These are phyloP conservation scores for Poicephalus meyeri DNA, from an alignment of 2,113 vertebrate species.

Conservation along the genomic window DNA sequence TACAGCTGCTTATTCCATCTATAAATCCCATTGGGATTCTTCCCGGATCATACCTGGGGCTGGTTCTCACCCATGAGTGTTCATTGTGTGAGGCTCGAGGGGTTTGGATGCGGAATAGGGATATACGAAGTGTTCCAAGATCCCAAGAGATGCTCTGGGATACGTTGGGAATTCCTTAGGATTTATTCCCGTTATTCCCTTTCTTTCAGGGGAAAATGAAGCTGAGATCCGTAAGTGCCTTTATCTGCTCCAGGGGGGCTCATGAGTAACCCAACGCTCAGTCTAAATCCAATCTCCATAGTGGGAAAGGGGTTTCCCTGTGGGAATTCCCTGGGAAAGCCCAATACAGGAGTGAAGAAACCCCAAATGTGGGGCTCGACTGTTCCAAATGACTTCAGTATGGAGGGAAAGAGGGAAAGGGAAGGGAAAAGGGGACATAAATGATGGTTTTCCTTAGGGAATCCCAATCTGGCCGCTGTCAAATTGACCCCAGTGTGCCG, in stretches of 20 bases:
- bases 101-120: not conserved
- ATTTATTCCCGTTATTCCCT: not conserved
- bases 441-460: not conserved
- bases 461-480: not conserved
- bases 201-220: not conserved
- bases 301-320: not conserved
- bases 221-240: not conserved
- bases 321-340: not conserved
- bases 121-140: not conserved
- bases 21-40: not conserved
- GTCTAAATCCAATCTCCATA: not conserved
- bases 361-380: not conserved
- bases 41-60: not conserved
- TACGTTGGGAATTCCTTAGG: accelerated
- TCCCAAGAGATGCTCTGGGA: no score
- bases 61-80: not conserved
- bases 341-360: accelerated
- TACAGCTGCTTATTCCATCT: not conserved
- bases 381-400: not conserved
- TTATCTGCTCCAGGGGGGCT: no score
- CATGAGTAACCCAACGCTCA: not conserved
- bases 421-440: not conserved
- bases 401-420: not conserved
- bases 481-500: not conserved
- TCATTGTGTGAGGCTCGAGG: not conserved